Percentiles rank a stretch among this genome's conserved stretches.
Evolutionary conservation across 2,888 invertebrate species (phyloP).

Genomic region (Drosophila kambysellisi): DNA sequence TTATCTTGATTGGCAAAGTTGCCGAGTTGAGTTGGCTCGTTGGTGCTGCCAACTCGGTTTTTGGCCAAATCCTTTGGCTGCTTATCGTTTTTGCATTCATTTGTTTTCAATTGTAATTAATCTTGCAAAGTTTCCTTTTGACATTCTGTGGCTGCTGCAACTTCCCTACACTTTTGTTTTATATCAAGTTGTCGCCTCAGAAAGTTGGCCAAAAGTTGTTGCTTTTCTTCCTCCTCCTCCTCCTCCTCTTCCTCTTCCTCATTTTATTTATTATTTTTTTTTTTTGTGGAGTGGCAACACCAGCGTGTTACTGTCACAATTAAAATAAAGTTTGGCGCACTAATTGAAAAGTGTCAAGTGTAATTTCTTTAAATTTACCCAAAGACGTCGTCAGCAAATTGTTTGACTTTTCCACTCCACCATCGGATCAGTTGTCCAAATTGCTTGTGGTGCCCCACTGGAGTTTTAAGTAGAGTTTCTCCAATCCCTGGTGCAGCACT

Average conservation of each 20-base stretch:
- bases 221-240: constrained; percentile 1
- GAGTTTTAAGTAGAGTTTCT: constrained; percentile 7
- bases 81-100: constrained; percentile 82
- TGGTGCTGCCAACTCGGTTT: constrained; percentile 28
- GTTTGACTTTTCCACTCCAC: constrained; percentile 59
- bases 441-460: constrained; percentile 1
- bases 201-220: constrained; percentile 65
- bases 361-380: constrained; percentile 72
- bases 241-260: not conserved
- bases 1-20: constrained; percentile 81
- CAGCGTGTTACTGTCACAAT: constrained; percentile 82
- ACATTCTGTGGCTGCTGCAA: constrained; percentile 76
- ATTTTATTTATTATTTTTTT: constrained; percentile 12
- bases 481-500: constrained; percentile 22
- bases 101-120: constrained; percentile 82
- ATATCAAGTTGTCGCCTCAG: constrained; percentile 54
- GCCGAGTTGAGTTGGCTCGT: constrained; percentile 37
- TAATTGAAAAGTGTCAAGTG: constrained; percentile 81
- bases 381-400: constrained; percentile 56
- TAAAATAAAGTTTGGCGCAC: constrained; percentile 78
- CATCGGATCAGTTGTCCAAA: constrained; percentile 47
- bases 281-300: constrained; percentile 41
- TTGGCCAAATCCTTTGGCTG: constrained; percentile 75
- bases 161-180: constrained; percentile 40
- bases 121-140: constrained; percentile 80